Conservation (phyloP, 2,797 vertebrate species). For the Decapterus maruadsi region DNA sequence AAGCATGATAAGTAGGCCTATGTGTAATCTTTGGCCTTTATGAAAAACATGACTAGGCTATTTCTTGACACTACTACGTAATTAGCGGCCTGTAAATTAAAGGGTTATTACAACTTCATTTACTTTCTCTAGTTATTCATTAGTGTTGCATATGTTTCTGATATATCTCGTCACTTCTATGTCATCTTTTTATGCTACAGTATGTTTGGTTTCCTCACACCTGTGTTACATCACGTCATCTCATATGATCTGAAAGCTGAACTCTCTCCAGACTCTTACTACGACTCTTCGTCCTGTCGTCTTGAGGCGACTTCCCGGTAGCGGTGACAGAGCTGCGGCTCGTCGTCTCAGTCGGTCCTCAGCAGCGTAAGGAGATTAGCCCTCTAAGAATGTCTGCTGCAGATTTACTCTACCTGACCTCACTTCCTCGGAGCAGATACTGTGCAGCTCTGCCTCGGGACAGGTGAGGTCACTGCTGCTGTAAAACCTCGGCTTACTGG, state of each 20-base stretch:
- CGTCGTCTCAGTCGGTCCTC: conserved; percentile 14
- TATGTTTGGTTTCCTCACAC: background rate
- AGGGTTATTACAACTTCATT: background rate
- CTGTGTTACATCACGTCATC: background rate
- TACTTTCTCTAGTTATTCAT: background rate
- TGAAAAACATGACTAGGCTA: too few species aligned
- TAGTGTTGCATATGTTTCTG: background rate
- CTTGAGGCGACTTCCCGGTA: conserved; percentile 9
- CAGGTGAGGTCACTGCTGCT: conserved; percentile 56
- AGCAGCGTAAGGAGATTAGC: conserved; percentile 75
- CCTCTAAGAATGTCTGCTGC: conserved; percentile 62
- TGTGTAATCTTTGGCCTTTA: too few species aligned
- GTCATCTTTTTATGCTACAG: background rate
- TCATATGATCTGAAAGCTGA: background rate
- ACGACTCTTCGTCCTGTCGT: background rate
- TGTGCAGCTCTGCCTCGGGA: conserved; percentile 8
- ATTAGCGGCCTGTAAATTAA: too few species aligned
- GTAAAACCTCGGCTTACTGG: conserved; percentile 25
- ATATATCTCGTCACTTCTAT: background rate
- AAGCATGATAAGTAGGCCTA: too few species aligned
- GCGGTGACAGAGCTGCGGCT: conserved; percentile 20
- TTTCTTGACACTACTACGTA: too few species aligned
- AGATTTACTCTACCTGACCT: conserved; percentile 68
- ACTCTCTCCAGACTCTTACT: conserved; percentile 18
- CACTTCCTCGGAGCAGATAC: conserved; percentile 28